Percentiles rank a stretch among this genome's conserved stretches.
Conservation (phyloP, 2,888 invertebrate genomes). For the Prosopocoilus inquinatus region DNA sequence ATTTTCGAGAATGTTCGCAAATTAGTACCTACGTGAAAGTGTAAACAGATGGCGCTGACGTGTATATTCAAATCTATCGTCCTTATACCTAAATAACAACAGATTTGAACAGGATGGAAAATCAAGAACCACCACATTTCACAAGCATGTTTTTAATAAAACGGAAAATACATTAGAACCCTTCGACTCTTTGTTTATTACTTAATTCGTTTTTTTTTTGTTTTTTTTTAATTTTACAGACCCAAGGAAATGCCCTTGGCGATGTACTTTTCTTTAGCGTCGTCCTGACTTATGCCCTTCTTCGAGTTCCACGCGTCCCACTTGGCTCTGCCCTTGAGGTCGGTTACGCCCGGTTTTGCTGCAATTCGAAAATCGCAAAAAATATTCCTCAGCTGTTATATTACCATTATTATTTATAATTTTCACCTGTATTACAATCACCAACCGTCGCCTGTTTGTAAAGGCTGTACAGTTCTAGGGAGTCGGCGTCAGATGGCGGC, state of each 20-base stretch:
- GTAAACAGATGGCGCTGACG: too few relatives aligned
- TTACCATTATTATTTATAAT: not conserved
- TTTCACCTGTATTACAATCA: constrained; percentile 81
- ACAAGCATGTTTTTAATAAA: too few relatives aligned
- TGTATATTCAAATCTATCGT: too few relatives aligned
- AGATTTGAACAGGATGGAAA: too few relatives aligned
- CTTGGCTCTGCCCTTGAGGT: constrained; percentile 92
- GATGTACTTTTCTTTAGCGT: constrained; percentile 80
- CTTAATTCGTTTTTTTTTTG: not conserved
- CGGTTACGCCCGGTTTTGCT: constrained; percentile 88
- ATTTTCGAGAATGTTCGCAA: too few relatives aligned
- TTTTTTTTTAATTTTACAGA: constrained; percentile 3
- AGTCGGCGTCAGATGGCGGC: constrained; percentile 73
- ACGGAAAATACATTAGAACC: too few relatives aligned
- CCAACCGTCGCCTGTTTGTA: constrained; percentile 91
- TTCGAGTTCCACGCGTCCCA: constrained; percentile 89
- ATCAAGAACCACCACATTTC: too few relatives aligned
- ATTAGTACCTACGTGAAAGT: too few relatives aligned
- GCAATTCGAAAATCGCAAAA: constrained; percentile 38
- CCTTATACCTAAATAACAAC: too few relatives aligned
- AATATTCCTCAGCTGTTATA: not conserved
- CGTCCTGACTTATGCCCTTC: constrained; percentile 73
- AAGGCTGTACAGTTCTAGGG: constrained; percentile 80
- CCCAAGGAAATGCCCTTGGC: constrained; percentile 64
- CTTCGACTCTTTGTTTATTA: too few relatives aligned